Evolutionary conservation across 1,140 invertebrate genomes (phyloP), one percentile per base, ranked within the genome.

Genomic region (Pararge aegeria): DNA sequence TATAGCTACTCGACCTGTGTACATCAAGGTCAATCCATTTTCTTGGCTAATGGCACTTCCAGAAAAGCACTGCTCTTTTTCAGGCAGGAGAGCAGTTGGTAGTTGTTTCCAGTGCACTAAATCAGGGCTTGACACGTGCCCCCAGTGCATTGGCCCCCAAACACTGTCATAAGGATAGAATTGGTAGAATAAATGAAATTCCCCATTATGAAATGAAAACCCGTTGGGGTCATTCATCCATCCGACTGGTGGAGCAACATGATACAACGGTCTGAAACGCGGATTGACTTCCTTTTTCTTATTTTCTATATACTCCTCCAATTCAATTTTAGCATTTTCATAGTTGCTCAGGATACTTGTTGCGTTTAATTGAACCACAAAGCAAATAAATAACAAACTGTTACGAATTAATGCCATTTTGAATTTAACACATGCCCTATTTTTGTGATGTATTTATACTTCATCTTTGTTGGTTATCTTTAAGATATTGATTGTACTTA

Each of bases 91-190:
- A 5, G 89, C 89, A 5, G 83, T 88, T 1, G 89, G 87, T 9
- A 83, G 59, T 53, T 80, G 63, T 29, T 75, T 74, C 90, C 90
- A 91, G 37, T 78, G 58, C 0, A 90, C 80, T 3, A 91, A 65
- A 57, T 91, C 83, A 9, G 63, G 55, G 48, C 87, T 85, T 1
- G 68, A 54, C 0, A 78, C 75, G 52, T 90, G 89, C 0, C 89
- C 87, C 88, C 89, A 90, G 49, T 87, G 83, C 76, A 90, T 86
- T 0, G 85, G 84, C 0, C 86, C 87, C 80, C 77, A 82, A 0
- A 67, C 55, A 21, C 74, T 82, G 21, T 78, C 77, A 34, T 88
- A 60, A 13, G 58, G 58, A 27, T 60, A 60, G 13, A 48, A 60
- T 60, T 60, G 58, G 12, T 60, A 60, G 42, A 60, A 60, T 1